These are phyloP conservation scores for Andrena praecox DNA, from an alignment of 2,888 invertebrate species.

Conservation along the genomic window DNA sequence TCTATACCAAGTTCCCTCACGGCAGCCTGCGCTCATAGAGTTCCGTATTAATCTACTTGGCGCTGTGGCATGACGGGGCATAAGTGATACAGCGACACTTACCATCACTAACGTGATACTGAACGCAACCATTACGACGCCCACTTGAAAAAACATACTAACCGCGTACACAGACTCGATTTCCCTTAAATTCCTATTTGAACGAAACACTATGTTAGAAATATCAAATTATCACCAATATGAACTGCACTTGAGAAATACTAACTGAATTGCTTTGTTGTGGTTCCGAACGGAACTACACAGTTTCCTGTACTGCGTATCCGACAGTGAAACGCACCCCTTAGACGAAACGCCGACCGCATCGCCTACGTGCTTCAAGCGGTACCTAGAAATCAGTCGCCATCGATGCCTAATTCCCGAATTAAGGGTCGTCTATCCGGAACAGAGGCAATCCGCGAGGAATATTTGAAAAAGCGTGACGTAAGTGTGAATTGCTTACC, in stretches of 20 bases:
- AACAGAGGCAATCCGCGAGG: too few species aligned
- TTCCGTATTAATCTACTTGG: not conserved
- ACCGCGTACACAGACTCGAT: not conserved
- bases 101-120: conserved; percentile 28
- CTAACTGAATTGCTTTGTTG: not conserved
- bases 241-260: not conserved
- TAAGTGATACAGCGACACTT: too few species aligned
- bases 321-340: not conserved
- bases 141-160: not conserved
- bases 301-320: not conserved
- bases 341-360: too few species aligned
- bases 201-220: not conserved
- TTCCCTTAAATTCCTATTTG: not conserved
- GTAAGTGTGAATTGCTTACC: not conserved
- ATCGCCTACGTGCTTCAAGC: not conserved
- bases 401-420: too few species aligned
- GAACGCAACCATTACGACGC: not conserved
- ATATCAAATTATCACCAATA: too few species aligned
- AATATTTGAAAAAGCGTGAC: not conserved
- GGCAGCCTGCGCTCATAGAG: not conserved
- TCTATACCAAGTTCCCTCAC: not conserved
- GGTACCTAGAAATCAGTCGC: conserved; percentile 11
- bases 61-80: too few species aligned
- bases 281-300: not conserved
- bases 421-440: too few species aligned